Base-by-base conservation (phyloP, 1,140 invertebrate species). In the Platyscapa corneri region DNA sequence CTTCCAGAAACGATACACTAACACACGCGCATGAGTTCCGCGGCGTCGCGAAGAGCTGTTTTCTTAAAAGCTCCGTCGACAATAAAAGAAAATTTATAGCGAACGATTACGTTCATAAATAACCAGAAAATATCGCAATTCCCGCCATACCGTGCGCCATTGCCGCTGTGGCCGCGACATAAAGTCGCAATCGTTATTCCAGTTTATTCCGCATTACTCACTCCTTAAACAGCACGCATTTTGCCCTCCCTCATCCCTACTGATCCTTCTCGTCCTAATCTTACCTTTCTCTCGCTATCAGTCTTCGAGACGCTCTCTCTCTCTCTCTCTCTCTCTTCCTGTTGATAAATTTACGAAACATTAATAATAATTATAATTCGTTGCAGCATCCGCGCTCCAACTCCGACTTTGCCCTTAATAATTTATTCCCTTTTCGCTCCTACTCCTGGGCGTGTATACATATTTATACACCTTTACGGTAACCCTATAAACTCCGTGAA, bases 281-380 rank as follows among this genome's bases (percentile, higher is more conserved):
- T 30, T 27, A 64, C 60, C n/a, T 64, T 64, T 64, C 60, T 64
- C 16, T 60, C 14, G 16, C 53, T 27, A 60, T 60, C 20, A 16
- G 3, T 18, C 7, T 72, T 34, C 39, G 34, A 8, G 20, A 32
- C 74, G n/a, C 46, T 53, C 75, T 76, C 18, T 76, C 53, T 60
- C 53, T 20, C 78, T 39, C 23, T 65, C 27, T 65, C 78, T 46
- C 10, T 37, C 12, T 56, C 56, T 39, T 16, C 10, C 34, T 32
- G 18, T 49, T 83, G 53, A 80, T 79, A 85, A 80, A 85, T 85
- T 85, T 53, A 64, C 78, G 78, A 75, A 85, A 85, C 84, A 85
- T 85, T 85, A 85, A 85, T 85, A 85, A 85, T 82, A 85, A 85
- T 85, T 82, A 85, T 74, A 60, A 85, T 85, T 85, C 67, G 65